Evolutionary conservation across 2,113 vertebrate genomes (phyloP).

Genomic region (Laticauda colubrina): DNA sequence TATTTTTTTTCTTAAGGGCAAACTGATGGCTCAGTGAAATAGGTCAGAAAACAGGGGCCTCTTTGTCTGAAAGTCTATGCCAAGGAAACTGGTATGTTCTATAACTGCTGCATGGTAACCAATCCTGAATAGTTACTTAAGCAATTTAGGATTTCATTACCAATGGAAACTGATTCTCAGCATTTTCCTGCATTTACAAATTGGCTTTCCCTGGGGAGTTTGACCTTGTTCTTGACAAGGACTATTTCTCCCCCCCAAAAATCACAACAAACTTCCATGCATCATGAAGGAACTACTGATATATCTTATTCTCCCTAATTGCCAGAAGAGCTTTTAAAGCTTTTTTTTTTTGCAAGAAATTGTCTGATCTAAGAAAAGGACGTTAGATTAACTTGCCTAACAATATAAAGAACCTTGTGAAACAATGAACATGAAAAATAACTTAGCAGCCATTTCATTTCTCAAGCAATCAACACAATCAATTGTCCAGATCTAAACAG

Average conservation of each 20-base stretch:
- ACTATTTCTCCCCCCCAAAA: background rate
- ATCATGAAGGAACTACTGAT: background rate
- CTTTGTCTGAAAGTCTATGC: slow-evolving; percentile 51
- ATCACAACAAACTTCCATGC: background rate
- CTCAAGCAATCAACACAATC: background rate
- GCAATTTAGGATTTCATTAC: background rate
- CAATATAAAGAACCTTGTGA: background rate
- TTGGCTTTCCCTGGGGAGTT: background rate
- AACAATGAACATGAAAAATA: background rate
- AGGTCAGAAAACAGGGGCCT: slow-evolving; percentile 49
- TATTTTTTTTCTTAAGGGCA: slow-evolving; percentile 37
- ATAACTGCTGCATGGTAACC: background rate
- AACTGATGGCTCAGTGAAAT: slow-evolving; percentile 50
- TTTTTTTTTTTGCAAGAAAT: background rate
- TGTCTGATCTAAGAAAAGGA: background rate
- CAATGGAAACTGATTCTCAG: background rate
- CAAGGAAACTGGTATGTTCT: background rate
- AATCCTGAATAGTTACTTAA: background rate
- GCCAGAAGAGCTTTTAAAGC: background rate
- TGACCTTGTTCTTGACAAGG: background rate
- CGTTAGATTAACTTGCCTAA: background rate
- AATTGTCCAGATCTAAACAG: background rate
- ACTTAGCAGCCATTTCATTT: background rate
- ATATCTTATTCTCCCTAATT: background rate
- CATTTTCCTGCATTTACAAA: background rate